Conservation (phyloP, 2,113 vertebrate species). For the Chlamydotis undulata region DNA sequence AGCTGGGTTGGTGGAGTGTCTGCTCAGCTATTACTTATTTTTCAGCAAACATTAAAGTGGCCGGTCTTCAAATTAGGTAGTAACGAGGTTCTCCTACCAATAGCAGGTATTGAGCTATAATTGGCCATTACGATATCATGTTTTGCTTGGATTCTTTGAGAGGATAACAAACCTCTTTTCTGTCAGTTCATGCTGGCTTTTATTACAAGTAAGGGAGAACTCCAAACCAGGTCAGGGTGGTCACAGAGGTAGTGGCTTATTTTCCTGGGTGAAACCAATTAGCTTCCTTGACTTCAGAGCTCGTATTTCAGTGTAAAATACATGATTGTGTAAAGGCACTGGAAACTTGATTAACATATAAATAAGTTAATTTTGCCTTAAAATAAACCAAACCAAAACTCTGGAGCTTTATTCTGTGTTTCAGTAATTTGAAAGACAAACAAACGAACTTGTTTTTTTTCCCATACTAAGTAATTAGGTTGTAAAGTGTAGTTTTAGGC, state of each 20-base stretch:
- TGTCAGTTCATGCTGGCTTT: background rate
- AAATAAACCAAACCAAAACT: background rate
- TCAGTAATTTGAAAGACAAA: background rate
- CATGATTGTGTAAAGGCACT: background rate
- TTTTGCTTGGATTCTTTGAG: constrained; percentile 51
- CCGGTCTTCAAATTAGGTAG: constrained; percentile 53
- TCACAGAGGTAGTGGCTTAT: constrained; percentile 10
- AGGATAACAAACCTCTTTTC: constrained; percentile 22
- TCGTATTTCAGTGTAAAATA: background rate
- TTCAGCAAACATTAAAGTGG: background rate
- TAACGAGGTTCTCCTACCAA: constrained; percentile 20
- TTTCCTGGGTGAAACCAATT: constrained; percentile 21
- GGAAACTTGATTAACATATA: background rate
- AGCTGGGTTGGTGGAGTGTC: background rate
- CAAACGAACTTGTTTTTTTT: background rate
- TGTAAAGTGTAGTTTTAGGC: background rate
- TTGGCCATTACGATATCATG: constrained; percentile 60
- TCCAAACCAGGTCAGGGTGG: background rate
- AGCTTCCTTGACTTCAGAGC: background rate
- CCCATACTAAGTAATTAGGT: background rate
- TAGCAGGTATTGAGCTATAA: constrained; percentile 65
- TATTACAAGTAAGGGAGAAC: constrained; percentile 9
- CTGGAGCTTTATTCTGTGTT: background rate
- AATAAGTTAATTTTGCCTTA: background rate
- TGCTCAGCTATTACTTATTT: constrained; percentile 31